Percentiles rank a stretch among this genome's conserved stretches.
Evolutionary conservation across 53 echinoderm and acorn worm species (phyloP).

Genomic region (Zoroaster sp.): DNA sequence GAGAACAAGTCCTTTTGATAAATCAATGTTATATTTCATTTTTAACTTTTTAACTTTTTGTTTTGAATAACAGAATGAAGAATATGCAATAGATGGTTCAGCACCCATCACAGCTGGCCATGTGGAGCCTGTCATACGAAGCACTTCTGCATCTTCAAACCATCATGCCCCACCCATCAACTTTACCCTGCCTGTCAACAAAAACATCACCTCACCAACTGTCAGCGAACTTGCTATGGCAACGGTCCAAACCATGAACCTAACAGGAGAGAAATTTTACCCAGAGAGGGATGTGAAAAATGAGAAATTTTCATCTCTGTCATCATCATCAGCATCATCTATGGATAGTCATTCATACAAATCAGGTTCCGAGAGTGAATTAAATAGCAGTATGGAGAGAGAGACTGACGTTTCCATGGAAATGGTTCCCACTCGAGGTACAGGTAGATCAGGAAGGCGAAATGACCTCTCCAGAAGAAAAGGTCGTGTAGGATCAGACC

Average conservation of each 20-base stretch:
- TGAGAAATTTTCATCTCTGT: slow-evolving; percentile 31
- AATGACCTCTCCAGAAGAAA: slow-evolving; percentile 30
- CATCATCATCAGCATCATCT: slow-evolving; percentile 9
- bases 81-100: slow-evolving; percentile 45
- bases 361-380: slow-evolving; percentile 42
- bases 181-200: neutral
- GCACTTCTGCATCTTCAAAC: neutral
- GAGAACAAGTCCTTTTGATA: neutral
- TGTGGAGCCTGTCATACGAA: slow-evolving; percentile 52
- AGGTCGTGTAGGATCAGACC: slow-evolving; percentile 76
- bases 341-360: slow-evolving; percentile 51
- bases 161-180: slow-evolving; percentile 10
- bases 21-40: neutral
- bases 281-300: neutral
- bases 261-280: neutral
- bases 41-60: neutral
- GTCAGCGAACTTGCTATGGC: slow-evolving; percentile 45
- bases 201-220: slow-evolving; percentile 10
- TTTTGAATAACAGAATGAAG: slow-evolving; percentile 55
- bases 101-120: slow-evolving; percentile 43
- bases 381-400: slow-evolving; percentile 49
- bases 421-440: neutral
- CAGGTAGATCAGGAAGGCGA: slow-evolving; percentile 6
- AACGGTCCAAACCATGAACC: slow-evolving; percentile 18
- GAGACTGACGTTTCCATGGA: slow-evolving; percentile 9